Base-by-base conservation (phyloP, 2,113 vertebrate genomes). In the Cnemophilus loriae region DNA sequence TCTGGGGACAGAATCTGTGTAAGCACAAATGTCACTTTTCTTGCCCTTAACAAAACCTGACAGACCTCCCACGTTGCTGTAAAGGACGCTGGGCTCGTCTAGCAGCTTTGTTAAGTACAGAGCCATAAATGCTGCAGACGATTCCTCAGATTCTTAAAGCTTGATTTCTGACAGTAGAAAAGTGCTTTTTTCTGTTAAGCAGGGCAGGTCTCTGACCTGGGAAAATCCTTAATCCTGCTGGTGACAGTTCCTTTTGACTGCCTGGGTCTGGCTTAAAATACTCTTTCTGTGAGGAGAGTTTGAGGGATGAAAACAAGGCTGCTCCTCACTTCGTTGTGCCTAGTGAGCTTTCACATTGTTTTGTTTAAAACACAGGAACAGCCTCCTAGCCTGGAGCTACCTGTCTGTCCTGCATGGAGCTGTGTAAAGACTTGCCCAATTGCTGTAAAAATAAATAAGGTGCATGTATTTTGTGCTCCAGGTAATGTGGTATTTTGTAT, bases 181-280 rank as follows among this genome's bases (percentile, higher is more conserved):
- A 94, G 87, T 63, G 68, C 9, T 80, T 94, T 91, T 65, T 94
- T 64, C 82, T 93, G 56, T 90, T 95, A 95, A 93, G 46, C 92
- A 75, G 91, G 49, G 78, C 39, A 93, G 87, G 87, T 93, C 79
- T 95, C 53, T 96, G 92, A 96, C 95, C 95, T 93, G 75, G 74
- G 91, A 88, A 94, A 92, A 94, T 91, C 92, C 91, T 93, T 90
- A 95, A 94, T 97, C 80, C 94, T 94, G 65, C 57, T 47, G 46
- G 65, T 84, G 89, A 89, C 69, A 47, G 69, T 76, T 95, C 61
- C 70, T 89, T 97, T 97, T 89, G 96, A 44, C 84, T 89, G 61
- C 41, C 71, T 79, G 65, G 46, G 79, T 90, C 82, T 96, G 83
- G 35, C 55, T 96, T 94, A 95, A 96, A 95, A 95, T 78, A 81